Base-by-base conservation (phyloP, 1,140 invertebrate species). In the Bombus confusus region DNA sequence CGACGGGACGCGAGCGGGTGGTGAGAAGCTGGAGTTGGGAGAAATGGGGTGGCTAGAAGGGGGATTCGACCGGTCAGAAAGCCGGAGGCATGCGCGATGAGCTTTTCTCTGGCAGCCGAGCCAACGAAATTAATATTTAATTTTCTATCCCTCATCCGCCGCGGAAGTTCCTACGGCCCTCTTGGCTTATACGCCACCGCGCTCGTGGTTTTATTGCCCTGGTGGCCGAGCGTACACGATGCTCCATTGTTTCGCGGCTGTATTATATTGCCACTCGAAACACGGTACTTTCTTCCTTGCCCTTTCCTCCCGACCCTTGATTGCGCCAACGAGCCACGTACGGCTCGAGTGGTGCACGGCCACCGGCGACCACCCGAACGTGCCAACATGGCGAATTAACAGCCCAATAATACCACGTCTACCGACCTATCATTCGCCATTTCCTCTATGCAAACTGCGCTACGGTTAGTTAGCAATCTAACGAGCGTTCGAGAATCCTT, bases 81-180 rank as follows among this genome's bases (percentile, higher is more conserved):
- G 76, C 91, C 83, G 83, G 85, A 85, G 76, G 92, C 86, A 91
- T 91, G 88, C 81, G 89, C 87, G 88, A 93, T 91, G 89, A 93
- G 91, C 91, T 91, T 90, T 83, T 85, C 89, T 87, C 90, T 82
- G 68, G 81, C 81, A 69, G 74, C 39, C 79, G 66, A 77, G 82
- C 83, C 66, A 75, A 84, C 85, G 75, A 91, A 93, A 93, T 94
- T 94, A 94, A 94, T 94, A 94, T 94, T 94, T 94, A 93, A 94
- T 94, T 93, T 93, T 88, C 91, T 88, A 91, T 88, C 91, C 90
- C 86, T 92, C 88, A 89, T 90, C 86, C 91, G 86, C 88, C 84
- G 90, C 90, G 86, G 91, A 92, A 91, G 85, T 88, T 91, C 83
- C 88, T 92, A 91, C 92, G 85, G 86, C 87, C 86, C 89, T 91